Percentiles rank a stretch among this genome's conserved stretches.
These are phyloP conservation scores for Acanthacorydalis orientalis DNA, from an alignment of 2,888 invertebrate genomes.

Conservation along the genomic window DNA sequence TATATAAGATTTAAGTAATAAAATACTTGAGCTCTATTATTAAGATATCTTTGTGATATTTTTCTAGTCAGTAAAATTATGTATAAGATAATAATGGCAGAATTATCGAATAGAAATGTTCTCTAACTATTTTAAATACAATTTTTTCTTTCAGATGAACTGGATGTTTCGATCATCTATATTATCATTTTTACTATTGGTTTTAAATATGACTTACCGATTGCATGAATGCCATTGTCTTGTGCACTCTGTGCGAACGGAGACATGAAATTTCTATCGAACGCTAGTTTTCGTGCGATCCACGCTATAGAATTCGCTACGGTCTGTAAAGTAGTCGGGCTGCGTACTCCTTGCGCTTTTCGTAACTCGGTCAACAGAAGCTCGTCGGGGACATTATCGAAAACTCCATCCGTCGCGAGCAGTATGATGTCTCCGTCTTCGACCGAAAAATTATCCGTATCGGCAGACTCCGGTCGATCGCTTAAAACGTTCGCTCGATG, in stretches of 20 bases:
- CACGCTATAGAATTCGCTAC: conserved; percentile 90
- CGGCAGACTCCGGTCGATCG: conserved; percentile 87
- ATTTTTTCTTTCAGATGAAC: no score
- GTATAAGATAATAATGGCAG: no score
- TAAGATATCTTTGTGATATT: neutral
- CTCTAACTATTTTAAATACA: no score
- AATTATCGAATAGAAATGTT: no score
- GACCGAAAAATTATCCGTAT: conserved; percentile 71
- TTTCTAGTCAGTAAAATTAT: no score
- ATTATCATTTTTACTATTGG: no score
- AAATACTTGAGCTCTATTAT: no score
- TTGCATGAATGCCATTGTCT: conserved; percentile 82
- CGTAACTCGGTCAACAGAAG: conserved; percentile 74
- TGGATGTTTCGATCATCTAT: no score
- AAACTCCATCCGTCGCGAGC: conserved; percentile 94
- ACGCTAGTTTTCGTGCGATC: conserved; percentile 86
- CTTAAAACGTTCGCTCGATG: conserved; percentile 74
- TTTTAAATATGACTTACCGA: conserved; percentile 42
- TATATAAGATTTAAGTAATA: no score
- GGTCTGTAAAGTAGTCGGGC: conserved; percentile 63
- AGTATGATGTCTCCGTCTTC: conserved; percentile 89
- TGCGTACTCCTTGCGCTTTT: conserved; percentile 51
- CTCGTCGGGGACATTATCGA: conserved; percentile 91
- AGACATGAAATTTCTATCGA: conserved; percentile 88
- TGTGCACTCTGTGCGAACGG: conserved; percentile 89